Percentiles rank a stretch among this genome's conserved stretches.
Conservation (phyloP, 2,797 vertebrate genomes). For the Chelon auratus region DNA sequence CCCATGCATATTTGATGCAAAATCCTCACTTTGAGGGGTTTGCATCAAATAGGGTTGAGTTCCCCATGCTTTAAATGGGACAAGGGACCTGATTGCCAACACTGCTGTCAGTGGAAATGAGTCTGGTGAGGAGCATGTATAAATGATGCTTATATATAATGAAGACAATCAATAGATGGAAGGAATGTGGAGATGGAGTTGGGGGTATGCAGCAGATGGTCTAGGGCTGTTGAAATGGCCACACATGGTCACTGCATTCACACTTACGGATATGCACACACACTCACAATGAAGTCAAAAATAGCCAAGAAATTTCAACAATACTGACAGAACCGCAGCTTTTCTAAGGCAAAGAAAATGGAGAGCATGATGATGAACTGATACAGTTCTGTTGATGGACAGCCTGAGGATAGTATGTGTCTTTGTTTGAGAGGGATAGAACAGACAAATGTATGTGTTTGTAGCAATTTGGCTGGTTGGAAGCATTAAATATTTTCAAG, state of each 20-base stretch:
- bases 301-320: conserved; percentile 56
- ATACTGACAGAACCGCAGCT: conserved; percentile 34
- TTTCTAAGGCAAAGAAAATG: conserved; percentile 50
- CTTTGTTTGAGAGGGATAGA: not conserved
- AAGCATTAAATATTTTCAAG: conserved; percentile 63
- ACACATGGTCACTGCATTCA: conserved; percentile 27
- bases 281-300: conserved; percentile 38
- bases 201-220: conserved; percentile 29
- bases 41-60: conserved; percentile 5
- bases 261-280: conserved; percentile 19
- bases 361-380: conserved; percentile 17
- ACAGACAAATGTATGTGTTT: not conserved
- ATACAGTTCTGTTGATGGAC: conserved; percentile 17
- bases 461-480: conserved; percentile 40
- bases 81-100: conserved; percentile 79
- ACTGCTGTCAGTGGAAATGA: conserved; percentile 70
- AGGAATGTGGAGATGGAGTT: conserved; percentile 26
- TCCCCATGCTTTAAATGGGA: conserved; percentile 76
- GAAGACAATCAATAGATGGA: conserved; percentile 33
- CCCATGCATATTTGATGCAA: not conserved
- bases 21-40: too few relatives aligned
- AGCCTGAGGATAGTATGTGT: not conserved
- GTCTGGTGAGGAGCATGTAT: conserved; percentile 34
- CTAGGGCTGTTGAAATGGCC: conserved; percentile 20
- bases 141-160: conserved; percentile 36